Base-by-base conservation (phyloP, 2,113 vertebrate species). In the Lampris megalopsis region DNA sequence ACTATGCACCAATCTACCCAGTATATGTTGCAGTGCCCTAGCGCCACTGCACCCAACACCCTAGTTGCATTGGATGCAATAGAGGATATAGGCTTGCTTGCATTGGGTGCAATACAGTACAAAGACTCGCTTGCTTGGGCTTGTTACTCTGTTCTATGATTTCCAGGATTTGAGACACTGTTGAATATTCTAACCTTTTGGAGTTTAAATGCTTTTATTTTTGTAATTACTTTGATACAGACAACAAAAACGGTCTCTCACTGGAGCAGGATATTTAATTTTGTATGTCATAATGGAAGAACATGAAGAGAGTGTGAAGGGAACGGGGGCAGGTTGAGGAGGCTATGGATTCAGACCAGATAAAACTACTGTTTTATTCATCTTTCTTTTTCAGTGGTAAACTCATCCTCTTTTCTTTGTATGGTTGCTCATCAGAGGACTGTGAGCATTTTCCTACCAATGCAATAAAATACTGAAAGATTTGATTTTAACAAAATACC, bases 171-270 rank as follows among this genome's bases (percentile, higher is more conserved):
- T 79, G 13, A 87, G 80, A 71, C 54, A 63, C 59, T 64, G 78
- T 75, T 83, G 77, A 68, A 88, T 75, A 86, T 80, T 84, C 86
- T 60, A 77, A 89, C 82, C 63, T 80, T 84, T 79, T 88, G 66
- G 75, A 82, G 77, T 90, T 88, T 70, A 88, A 93, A 89, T 41
- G 64, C 81, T 84, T 93, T 94, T 94, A 94, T 94, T 94, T 95
- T 94, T 94, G 82, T 94, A 94, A 94, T 93, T 94, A 66, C 90
- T 94, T 94, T 94, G 91, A 94, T 94, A 94, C 93, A 86, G 73
- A 92, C 73, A 86, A 79, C 66, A 91, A 88, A 89, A 91, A 81
- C 35, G 57, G 73, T 65, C 9, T 88, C 57, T 71, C 79, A 62
- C 77, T 88, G 63, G 70, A 74, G 80, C 65, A 82, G 74, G 75